phyloP scores from a whole-genome alignment of 2,797 vertebrate species.

The Dendrocincla tyrannina region DNA sequence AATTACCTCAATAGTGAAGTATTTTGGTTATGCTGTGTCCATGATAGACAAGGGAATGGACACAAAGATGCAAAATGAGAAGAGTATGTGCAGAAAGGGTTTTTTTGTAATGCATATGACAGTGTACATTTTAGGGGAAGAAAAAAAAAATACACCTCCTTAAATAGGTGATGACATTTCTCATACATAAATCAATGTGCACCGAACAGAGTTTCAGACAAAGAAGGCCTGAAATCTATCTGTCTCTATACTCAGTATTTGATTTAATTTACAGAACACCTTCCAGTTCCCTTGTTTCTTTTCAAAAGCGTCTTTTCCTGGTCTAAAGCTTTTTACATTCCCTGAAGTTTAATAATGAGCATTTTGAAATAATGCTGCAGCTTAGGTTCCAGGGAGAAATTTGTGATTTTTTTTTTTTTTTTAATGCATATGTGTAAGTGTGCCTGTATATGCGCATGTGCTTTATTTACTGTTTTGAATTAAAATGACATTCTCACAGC shows the following conservation, averaged over 20 bases:
- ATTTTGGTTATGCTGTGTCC: not conserved
- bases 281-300: not conserved
- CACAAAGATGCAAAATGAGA: not conserved
- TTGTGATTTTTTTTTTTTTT: not conserved
- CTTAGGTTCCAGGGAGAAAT: not conserved
- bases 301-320: not conserved
- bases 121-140: not conserved
- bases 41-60: not conserved
- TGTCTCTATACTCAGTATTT: not conserved
- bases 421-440: not conserved
- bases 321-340: not conserved
- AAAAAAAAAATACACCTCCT: not conserved
- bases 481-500: not conserved
- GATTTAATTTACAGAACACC: not conserved
- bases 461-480: not conserved
- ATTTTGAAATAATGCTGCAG: not conserved
- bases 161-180: not conserved
- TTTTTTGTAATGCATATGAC: not conserved
- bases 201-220: not conserved
- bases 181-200: not conserved
- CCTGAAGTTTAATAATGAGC: not conserved
- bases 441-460: not conserved
- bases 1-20: not conserved
- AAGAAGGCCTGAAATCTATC: not conserved
- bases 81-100: not conserved